phyloP scores from a whole-genome alignment of 2,113 vertebrate species.

The Rutilus rutilus region DNA sequence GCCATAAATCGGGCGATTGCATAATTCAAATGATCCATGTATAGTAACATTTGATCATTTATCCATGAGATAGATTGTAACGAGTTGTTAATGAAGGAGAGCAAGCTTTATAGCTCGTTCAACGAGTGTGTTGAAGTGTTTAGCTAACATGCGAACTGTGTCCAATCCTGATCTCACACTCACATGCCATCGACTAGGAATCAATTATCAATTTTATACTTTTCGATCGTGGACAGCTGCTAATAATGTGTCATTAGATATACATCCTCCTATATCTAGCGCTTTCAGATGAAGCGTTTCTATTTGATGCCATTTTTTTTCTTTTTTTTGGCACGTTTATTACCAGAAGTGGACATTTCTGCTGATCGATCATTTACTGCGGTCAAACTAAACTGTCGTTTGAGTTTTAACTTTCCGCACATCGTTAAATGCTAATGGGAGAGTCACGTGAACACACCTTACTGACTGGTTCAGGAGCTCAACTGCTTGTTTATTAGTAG shows the following conservation, averaged over 20 bases:
- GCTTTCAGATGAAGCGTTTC: neutral
- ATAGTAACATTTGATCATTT: neutral
- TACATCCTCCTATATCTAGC: neutral
- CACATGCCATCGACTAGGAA: neutral
- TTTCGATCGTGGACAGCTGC: neutral
- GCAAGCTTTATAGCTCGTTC: neutral
- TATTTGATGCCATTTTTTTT: neutral
- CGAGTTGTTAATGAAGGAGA: conserved; percentile 1
- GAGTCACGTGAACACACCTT: neutral
- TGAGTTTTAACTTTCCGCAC: neutral
- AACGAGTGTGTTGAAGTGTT: neutral
- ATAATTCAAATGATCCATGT: neutral
- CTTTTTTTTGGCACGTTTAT: neutral
- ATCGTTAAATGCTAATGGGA: neutral
- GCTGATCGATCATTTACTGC: neutral
- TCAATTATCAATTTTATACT: neutral
- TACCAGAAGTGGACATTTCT: neutral
- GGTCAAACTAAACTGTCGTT: neutral
- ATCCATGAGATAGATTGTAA: neutral
- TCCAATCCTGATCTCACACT: neutral
- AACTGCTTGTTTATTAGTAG: neutral
- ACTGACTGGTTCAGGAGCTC: no score
- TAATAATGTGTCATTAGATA: neutral
- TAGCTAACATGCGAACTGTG: conserved; percentile 10
- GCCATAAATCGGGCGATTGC: neutral